Conservation (phyloP, 2,888 invertebrate species). For the Lamellibrachia satsuma region DNA sequence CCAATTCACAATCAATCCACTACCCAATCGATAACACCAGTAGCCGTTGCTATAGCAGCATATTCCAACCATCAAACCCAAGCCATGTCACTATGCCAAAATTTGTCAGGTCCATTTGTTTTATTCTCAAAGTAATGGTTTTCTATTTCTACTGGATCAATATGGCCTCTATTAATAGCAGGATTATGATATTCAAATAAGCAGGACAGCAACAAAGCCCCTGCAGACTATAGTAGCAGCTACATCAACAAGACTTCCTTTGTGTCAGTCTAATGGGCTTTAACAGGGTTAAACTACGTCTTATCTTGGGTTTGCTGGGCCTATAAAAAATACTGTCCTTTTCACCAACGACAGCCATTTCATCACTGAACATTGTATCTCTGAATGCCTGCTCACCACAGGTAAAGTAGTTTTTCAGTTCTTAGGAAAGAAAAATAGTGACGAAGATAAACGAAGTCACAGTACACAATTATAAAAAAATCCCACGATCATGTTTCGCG, state of each 20-base stretch:
- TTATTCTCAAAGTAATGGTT: neutral
- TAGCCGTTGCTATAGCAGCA: neutral
- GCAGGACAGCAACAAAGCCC: neutral
- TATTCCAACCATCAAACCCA: slow-evolving; percentile 17
- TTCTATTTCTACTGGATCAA: neutral
- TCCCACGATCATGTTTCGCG: neutral
- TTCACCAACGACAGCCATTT: neutral
- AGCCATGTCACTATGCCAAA: neutral
- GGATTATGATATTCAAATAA: neutral
- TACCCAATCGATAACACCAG: neutral
- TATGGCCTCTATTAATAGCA: neutral
- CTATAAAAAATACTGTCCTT: neutral
- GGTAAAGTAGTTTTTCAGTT: neutral
- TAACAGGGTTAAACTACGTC: neutral
- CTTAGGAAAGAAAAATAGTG: neutral
- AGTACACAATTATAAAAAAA: neutral
- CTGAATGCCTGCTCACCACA: neutral
- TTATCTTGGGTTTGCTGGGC: neutral
- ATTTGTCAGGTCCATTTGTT: neutral
- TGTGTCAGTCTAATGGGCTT: neutral
- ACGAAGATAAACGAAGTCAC: neutral
- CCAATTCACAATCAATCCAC: slow-evolving; percentile 12
- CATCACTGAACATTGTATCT: neutral
- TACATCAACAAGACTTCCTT: neutral
- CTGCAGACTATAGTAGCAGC: neutral